These are phyloP conservation scores for Cyanocitta stelleri DNA, from an alignment of 2,113 vertebrate species.

Conservation along the genomic window DNA sequence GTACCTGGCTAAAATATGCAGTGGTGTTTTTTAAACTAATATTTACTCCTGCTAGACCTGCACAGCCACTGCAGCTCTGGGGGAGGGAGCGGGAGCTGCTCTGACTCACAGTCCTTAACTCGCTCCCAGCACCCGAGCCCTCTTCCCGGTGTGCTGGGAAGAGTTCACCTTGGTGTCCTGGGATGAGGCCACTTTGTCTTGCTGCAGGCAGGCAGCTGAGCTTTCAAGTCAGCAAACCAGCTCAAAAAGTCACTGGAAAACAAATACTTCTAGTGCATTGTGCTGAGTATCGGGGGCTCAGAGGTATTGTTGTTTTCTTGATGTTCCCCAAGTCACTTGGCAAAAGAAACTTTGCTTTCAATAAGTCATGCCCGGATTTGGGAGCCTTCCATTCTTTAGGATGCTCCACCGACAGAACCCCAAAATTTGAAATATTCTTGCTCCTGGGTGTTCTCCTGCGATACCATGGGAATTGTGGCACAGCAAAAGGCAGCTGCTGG, in stretches of 20 bases:
- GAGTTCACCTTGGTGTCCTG: neutral
- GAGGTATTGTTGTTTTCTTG: neutral
- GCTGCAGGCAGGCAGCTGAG: neutral
- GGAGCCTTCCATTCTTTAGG: neutral
- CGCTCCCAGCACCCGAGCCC: neutral
- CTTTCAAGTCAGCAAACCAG: neutral
- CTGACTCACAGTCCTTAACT: constrained; percentile 32
- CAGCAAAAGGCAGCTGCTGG: neutral
- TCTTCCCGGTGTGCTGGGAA: neutral
- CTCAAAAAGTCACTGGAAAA: neutral
- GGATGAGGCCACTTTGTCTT: neutral
- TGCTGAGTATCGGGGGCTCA: neutral
- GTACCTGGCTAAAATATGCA: neutral
- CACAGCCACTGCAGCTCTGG: constrained; percentile 15
- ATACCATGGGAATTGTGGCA: neutral
- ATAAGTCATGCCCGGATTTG: accelerated
- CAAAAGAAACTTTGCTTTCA: neutral
- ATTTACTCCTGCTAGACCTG: constrained; percentile 57
- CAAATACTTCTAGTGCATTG: neutral
- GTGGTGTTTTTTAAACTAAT: constrained; percentile 44
- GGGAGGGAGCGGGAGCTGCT: constrained; percentile 26
- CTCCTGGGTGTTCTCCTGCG: neutral
- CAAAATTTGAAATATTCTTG: neutral
- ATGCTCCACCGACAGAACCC: neutral
- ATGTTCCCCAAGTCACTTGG: neutral